Base-by-base conservation (phyloP, 1,140 invertebrate genomes). In the Drosophila cardini region DNA sequence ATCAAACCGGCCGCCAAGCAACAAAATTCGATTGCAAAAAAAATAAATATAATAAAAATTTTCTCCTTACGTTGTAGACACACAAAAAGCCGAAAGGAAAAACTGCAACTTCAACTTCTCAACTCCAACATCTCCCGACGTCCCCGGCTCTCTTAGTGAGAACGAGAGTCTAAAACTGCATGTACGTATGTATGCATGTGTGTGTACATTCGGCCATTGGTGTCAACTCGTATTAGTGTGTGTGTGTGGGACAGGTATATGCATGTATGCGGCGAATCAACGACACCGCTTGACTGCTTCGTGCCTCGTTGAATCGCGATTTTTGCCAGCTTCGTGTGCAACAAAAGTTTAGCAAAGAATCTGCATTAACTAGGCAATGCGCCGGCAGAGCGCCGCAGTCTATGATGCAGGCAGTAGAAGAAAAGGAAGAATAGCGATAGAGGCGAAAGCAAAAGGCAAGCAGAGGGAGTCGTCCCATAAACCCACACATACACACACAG, bases 81-180 rank as follows among this genome's bases (percentile, higher is more conserved):
- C 81, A 85, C 81, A 85, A 78, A 80, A 82, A 68, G 16, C 52
- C 55, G 75, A 69, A 52, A 74, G 53, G 63, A 69, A 69, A 82
- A 60, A 67, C 55, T 58, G 53, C 55, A 68, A 64, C 16, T 32
- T 9, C 36, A 15, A 42, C 6, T 42, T 4, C 36, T n/a, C 36
- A 15, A 10, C 61, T 63, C 45, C 60, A 45, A 50, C 50, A 36
- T 48, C 53, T 71, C 15, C 32, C 64, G 52, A 38, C 32, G 46
- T n/a, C 30, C 11, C 26, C 34, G 36, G 1, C 30, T 45, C 42
- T 9, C 42, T 45, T 16, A 16, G 9, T 8, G 5, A 16, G 42
- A 45, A 45, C 16, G 42, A 21, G 13, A 18, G n/a, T 62, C 15
- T n/a, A 10, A 55, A 38, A n/a, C 10, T 52, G 36, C 34, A n/a